A percentile compares a stretch with the other conserved stretches of the same genome.
phyloP scores from a whole-genome alignment of 2,888 invertebrate genomes.

The Deilephila elpenor region DNA sequence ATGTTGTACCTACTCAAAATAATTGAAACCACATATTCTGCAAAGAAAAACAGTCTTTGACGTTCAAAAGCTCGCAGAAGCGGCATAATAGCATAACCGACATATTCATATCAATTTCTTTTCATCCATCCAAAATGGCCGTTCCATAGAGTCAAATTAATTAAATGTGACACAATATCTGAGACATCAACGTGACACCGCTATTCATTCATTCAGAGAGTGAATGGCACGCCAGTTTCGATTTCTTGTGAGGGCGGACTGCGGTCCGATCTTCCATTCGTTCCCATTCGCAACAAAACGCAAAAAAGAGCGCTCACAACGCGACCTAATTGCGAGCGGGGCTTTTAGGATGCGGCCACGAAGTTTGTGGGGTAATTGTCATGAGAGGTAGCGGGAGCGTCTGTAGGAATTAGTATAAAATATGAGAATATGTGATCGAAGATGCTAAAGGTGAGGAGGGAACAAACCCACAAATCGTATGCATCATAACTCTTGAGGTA shows the following conservation, averaged over 20 bases:
- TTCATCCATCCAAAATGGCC: not conserved
- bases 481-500: too few species aligned
- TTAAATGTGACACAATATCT: slow-evolving; percentile 22
- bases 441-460: too few species aligned
- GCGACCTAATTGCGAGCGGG: slow-evolving; percentile 41
- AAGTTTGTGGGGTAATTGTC: not conserved
- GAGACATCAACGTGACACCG: slow-evolving; percentile 13
- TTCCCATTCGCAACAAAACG: slow-evolving; percentile 36
- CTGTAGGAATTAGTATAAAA: not conserved
- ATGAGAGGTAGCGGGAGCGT: slow-evolving; percentile 1
- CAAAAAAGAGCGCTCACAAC: slow-evolving; percentile 28
- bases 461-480: too few species aligned
- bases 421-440: too few species aligned
- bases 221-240: slow-evolving; percentile 61
- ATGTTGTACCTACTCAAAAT: not conserved
- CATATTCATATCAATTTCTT: slow-evolving; percentile 10
- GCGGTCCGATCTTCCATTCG: slow-evolving; percentile 46
- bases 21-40: not conserved
- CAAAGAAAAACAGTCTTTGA: not conserved
- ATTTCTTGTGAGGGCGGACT: slow-evolving; percentile 48
- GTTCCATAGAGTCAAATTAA: slow-evolving; percentile 20
- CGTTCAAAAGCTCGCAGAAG: not conserved
- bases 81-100: not conserved
- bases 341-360: slow-evolving; percentile 43
- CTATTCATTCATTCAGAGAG: slow-evolving; percentile 43